Base-by-base conservation (phyloP, 2,797 vertebrate genomes). In the Uromys caudimaculatus region DNA sequence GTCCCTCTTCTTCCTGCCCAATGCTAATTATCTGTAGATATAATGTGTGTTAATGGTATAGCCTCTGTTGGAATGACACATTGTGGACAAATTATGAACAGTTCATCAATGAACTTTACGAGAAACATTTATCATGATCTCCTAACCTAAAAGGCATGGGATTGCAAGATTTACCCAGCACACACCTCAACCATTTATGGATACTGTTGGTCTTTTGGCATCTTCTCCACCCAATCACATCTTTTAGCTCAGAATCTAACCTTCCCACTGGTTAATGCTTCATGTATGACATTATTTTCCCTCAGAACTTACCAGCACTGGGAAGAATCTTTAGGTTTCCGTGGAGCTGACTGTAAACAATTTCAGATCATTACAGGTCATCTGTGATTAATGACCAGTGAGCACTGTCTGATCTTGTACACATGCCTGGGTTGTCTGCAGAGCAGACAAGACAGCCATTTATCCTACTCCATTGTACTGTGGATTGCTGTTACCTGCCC, bases 321-420 rank as follows among this genome's bases (percentile, higher is more conserved):
- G 35, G 58, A 76, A 89, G 79, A 95, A 94, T 64, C 71, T 94
- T 95, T 91, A 88, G 29, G 95, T 96, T 97, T 91, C 96, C 89
- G 60, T 86, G 89, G 85, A 92, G 83, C 23, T 69, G 8, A 35
- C 17, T 38, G 10, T n/a, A 54, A 79, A 35, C 7, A 35, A n/a
- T 54, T 92, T 38, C 32, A 67, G 32, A 13, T 86, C 3, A 52
- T 19, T 10, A 21, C 17, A n/a, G 77, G 50, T 79, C 17, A 35
- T 17, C 32, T 54, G 16, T 78, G 17, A 54, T 10, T 11, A 79
- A 50, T 54, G 32, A 50, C 50, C 32, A 16, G 29, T 35, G 12
- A 78, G 50, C 12, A 35, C 16, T 52, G 32, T n/a, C 32, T 79
- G 32, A 54, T 78, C 35, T 16, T n/a, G 19, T 32, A 79, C 9